Conservation (phyloP, 2,888 invertebrate species). For the Drosophila mulleri region DNA sequence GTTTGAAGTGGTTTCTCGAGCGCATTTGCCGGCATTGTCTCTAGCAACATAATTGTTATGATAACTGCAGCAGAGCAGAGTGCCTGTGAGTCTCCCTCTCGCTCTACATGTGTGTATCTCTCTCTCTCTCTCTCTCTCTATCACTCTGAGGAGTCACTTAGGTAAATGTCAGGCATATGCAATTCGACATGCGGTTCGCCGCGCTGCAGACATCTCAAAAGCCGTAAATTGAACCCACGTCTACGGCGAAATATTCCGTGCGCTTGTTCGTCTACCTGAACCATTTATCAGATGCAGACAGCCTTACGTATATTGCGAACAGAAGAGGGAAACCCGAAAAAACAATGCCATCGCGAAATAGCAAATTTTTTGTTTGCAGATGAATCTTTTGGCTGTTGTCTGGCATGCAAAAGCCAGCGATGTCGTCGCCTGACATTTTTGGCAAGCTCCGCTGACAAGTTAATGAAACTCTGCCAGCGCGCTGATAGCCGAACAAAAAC, state of each 20-base stretch:
- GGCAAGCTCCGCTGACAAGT: slow-evolving; percentile 64
- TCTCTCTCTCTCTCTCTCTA: neutral
- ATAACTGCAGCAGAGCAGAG: slow-evolving; percentile 60
- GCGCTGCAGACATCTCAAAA: slow-evolving; percentile 61
- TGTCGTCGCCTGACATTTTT: slow-evolving; percentile 57
- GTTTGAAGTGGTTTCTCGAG: slow-evolving; percentile 63
- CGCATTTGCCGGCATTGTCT: slow-evolving; percentile 66
- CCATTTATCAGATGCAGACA: slow-evolving; percentile 75
- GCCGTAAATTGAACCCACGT: slow-evolving; percentile 64
- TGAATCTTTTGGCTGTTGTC: slow-evolving; percentile 51
- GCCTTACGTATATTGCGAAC: slow-evolving; percentile 21
- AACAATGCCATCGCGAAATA: slow-evolving; percentile 26
- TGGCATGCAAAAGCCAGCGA: slow-evolving; percentile 24
- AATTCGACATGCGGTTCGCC: slow-evolving; percentile 42
- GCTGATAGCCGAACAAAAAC: slow-evolving; percentile 20
- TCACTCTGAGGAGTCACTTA: slow-evolving; percentile 60
- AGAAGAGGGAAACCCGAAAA: slow-evolving; percentile 3
- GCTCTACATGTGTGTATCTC: too few species aligned
- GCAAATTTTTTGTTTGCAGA: slow-evolving; percentile 50
- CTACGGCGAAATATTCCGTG: slow-evolving; percentile 10
- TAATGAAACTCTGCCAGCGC: slow-evolving; percentile 67
- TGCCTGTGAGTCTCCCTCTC: slow-evolving; percentile 34
- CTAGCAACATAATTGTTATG: slow-evolving; percentile 72
- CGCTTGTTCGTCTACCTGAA: slow-evolving; percentile 37
- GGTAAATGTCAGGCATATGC: slow-evolving; percentile 64